phyloP scores from a whole-genome alignment of 2,888 invertebrate genomes.

The Ochropacha duplaris region DNA sequence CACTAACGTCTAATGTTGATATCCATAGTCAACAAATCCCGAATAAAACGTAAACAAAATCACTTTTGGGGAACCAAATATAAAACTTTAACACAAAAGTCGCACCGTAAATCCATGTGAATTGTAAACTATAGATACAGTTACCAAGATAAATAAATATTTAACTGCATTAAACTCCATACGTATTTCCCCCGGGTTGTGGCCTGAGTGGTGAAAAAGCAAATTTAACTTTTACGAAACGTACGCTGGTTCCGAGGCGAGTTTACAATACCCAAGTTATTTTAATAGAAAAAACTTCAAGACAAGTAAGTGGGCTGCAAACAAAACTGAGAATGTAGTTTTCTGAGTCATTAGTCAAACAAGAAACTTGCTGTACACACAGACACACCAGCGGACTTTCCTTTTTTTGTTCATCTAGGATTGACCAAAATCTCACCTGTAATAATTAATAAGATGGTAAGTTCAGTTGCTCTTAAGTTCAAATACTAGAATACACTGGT shows the following conservation, averaged over 20 bases:
- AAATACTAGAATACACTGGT: no score
- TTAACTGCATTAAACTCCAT: slow-evolving; percentile 36
- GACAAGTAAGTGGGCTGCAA: slow-evolving; percentile 36
- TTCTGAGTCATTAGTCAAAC: slow-evolving; percentile 52
- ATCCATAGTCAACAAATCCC: not conserved
- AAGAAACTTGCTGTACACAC: slow-evolving; percentile 18
- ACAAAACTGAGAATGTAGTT: slow-evolving; percentile 48
- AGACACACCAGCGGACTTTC: not conserved
- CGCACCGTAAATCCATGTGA: not conserved
- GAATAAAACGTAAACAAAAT: not conserved
- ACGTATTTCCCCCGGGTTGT: slow-evolving; percentile 30
- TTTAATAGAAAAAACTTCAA: slow-evolving; percentile 52
- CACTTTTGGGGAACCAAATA: not conserved
- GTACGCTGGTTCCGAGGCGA: not conserved
- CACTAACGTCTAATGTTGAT: no score
- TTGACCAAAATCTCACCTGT: no score
- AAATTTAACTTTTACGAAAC: slow-evolving; percentile 40
- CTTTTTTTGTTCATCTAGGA: not conserved
- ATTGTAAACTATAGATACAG: slow-evolving; percentile 11
- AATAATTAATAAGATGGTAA: no score
- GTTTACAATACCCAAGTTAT: slow-evolving; percentile 30
- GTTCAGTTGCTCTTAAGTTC: no score
- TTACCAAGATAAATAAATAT: slow-evolving; percentile 33
- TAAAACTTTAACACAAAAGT: not conserved
- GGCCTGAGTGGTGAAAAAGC: slow-evolving; percentile 21